Percentiles rank a stretch among this genome's conserved stretches.
phyloP scores from a whole-genome alignment of 2,113 vertebrate species.

The Ochotona curzoniae region DNA sequence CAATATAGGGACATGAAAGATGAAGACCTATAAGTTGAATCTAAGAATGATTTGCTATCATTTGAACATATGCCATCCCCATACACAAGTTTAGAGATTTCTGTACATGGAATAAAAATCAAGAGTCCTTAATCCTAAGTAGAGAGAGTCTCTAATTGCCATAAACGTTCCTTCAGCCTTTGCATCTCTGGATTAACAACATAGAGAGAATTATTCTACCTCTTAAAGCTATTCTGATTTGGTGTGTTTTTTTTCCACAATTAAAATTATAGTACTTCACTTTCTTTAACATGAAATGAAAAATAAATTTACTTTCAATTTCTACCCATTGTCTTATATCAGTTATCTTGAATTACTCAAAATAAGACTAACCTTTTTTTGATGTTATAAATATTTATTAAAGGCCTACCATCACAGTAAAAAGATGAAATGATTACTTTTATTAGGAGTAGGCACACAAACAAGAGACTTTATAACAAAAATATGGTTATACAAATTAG shows the following conservation, averaged over 20 bases:
- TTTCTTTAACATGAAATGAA: not conserved
- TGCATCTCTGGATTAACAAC: not conserved
- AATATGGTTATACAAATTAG: not conserved
- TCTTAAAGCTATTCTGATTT: not conserved
- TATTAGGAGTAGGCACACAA: not conserved
- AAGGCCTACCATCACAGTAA: not conserved
- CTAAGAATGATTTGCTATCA: conserved; percentile 53
- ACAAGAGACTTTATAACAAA: not conserved
- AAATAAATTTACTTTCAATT: not conserved
- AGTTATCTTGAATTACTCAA: not conserved
- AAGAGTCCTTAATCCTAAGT: conserved; percentile 3
- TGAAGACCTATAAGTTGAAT: conserved; percentile 34
- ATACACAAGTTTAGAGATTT: conserved; percentile 27
- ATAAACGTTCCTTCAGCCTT: not conserved
- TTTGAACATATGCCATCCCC: conserved; percentile 34
- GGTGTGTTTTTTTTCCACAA: not conserved
- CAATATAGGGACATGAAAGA: conserved; percentile 12
- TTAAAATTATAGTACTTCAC: not conserved
- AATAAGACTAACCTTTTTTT: conserved; percentile 8
- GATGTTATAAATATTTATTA: conserved; percentile 40
- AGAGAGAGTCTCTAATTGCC: not conserved
- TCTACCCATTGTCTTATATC: not conserved
- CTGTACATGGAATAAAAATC: not conserved
- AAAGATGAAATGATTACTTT: not conserved
- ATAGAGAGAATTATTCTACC: not conserved